Evolutionary conservation across 2,888 invertebrate species (phyloP), one percentile per base, ranked within the genome.

Genomic region (Athetis lepigone): DNA sequence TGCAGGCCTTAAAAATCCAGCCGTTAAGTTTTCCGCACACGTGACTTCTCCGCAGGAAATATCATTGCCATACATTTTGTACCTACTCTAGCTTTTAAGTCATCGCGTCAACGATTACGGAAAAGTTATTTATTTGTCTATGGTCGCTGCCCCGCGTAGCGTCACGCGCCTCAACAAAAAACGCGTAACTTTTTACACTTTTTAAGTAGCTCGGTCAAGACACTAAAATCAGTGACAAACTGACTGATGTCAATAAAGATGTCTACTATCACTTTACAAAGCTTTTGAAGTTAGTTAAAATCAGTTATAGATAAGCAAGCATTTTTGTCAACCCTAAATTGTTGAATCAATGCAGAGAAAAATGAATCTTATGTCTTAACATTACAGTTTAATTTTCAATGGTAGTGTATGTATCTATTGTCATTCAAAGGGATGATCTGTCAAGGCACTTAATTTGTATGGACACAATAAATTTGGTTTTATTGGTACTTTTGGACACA

Each of bases 381-480:
- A 0, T 4, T 54, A 69, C 33, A 52, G 52, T 63, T 18, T 2
- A 46, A 6, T 50, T 70, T 78, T 2, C 3, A 13, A 33, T 21
- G 8, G 4, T n/a, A 0, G 1, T 11, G 0, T 0, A 13, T 39
- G 45, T 50, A 51, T 70, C 78, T 73, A 73, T 85, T 85, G 87
- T 83, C 70, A 80, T 27, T 52, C 75, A 69, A 77, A 65, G 77
- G 77, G 75, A 75, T 74, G 69, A 56, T 47, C 70, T 84, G 87
- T 88, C 68, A 62, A 66, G 81, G 77, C 72, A 85, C 70, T 85
- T 89, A 88, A 88, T 85, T 70, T 85, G 84, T 86, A 88, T 90
- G 90, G 89, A 88, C 88, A 83, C 82, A 84, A 93, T 94, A 94
- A 94, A 94, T 94, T 88, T 73, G 76, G 70, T 92, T 94, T 94